Base-by-base conservation (phyloP, 2,888 invertebrate species). In the Augiades crinisus region DNA sequence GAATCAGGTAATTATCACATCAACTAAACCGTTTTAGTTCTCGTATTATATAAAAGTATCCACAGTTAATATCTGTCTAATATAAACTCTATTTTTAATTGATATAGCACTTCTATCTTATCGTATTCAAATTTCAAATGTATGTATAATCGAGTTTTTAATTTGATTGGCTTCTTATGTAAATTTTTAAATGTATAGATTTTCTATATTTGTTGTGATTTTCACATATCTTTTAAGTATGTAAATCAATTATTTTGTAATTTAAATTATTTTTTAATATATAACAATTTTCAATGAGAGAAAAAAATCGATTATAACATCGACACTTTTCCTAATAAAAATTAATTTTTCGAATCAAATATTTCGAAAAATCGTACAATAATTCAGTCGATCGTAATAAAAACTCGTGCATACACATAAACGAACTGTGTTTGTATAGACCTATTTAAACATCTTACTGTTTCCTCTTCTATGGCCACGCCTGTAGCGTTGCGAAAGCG, bases 401-500 rank as follows among this genome's bases (percentile, higher is more conserved):
- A 36, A 37, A 37, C 30, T 36, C 50, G 10, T 33, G 27, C 47
- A 33, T 51, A 36, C 44, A 41, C n/a, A 41, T 16, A 38, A 46
- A 55, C 43, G 53, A 53, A 21, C 40, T 54, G 51, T 50, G 46
- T 56, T 56, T 60, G 44, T 58, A 59, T 81, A 82, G 76, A 79
- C 72, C 61, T 82, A 75, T 78, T 76, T 80, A 82, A 81, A 81
- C 64, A 63, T 68, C 64, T 80, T 75, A 69, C 80, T 81, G 68
- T 87, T 78, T 87, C 84, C 83, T 82, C 85, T 79, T 84, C 86
- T 86, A 76, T 83, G 86, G 83, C 82, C 75, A 83, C 86, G 78
- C 83, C 81, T 79, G 76, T 89, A 89, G 89, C 87, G 70, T 86
- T 88, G 87, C 85, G 88, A 85, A 88, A 89, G 88, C 85, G 89